These are phyloP conservation scores for Nephotettix cincticeps DNA, from an alignment of 1,140 invertebrate genomes.

Conservation along the genomic window DNA sequence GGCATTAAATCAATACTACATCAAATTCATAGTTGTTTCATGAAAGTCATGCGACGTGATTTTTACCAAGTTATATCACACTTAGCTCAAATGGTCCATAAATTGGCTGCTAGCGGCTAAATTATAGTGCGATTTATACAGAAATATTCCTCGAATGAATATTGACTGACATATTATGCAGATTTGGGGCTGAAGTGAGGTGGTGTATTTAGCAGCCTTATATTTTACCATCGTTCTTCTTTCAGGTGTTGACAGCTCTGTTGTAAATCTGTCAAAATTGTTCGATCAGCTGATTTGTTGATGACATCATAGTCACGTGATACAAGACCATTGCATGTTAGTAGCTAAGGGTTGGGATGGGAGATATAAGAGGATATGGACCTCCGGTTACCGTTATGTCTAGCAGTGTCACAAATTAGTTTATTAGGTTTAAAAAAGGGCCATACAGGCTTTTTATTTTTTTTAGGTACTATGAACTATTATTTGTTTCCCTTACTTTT, in stretches of 20 bases:
- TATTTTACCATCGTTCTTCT: neutral
- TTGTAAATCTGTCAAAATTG: conserved; percentile 17
- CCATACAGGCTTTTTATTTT: too few relatives aligned
- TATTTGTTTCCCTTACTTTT: too few relatives aligned
- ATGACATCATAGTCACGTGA: conserved; percentile 1
- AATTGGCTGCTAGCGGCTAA: neutral
- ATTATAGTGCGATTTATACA: conserved; percentile 4
- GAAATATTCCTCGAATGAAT: neutral
- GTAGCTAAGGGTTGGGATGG: too few relatives aligned
- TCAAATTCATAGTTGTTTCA: neutral
- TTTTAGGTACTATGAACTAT: too few relatives aligned
- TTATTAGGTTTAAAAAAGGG: too few relatives aligned
- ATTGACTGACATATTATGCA: neutral
- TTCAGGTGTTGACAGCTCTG: neutral
- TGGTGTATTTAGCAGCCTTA: neutral
- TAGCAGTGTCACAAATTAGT: too few relatives aligned
- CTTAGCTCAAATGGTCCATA: neutral
- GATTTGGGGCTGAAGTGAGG: neutral
- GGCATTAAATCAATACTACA: neutral
- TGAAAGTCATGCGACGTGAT: neutral
- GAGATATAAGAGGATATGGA: too few relatives aligned
- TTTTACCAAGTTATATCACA: neutral
- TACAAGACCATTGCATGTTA: too few relatives aligned
- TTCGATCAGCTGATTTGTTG: neutral
- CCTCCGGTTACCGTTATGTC: too few relatives aligned